These are phyloP conservation scores for Chloroceryle amazona DNA, from an alignment of 2,797 vertebrate species.

Conservation along the genomic window DNA sequence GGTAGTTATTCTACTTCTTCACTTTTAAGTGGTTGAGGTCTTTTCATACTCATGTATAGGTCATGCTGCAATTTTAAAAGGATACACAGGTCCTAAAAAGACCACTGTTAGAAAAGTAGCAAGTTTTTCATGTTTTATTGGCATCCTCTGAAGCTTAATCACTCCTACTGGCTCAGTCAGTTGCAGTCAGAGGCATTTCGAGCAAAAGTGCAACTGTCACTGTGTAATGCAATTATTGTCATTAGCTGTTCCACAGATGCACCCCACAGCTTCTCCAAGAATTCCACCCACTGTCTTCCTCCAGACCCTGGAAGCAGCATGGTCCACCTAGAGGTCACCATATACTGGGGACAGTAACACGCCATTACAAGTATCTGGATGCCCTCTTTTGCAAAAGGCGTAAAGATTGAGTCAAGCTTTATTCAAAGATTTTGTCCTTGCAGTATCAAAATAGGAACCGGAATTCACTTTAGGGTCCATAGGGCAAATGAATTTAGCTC, in stretches of 20 bases:
- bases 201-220: neutral
- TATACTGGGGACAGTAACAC: neutral
- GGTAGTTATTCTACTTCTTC: neutral
- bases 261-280: neutral
- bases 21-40: neutral
- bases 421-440: neutral
- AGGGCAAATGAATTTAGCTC: neutral
- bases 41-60: neutral
- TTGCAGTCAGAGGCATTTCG: neutral
- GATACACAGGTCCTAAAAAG: neutral
- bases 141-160: neutral
- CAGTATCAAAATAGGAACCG: neutral
- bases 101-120: fast-evolving
- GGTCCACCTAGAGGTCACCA: neutral
- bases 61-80: neutral
- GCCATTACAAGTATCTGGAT: neutral
- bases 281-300: neutral
- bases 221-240: neutral
- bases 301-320: neutral
- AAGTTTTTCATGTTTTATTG: neutral
- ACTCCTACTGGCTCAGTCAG: neutral
- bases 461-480: neutral
- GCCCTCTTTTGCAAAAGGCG: neutral
- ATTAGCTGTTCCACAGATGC: neutral
- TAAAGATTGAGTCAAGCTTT: neutral